Conservation (phyloP, 2,113 vertebrate genomes). For the Eurypyga helias region DNA sequence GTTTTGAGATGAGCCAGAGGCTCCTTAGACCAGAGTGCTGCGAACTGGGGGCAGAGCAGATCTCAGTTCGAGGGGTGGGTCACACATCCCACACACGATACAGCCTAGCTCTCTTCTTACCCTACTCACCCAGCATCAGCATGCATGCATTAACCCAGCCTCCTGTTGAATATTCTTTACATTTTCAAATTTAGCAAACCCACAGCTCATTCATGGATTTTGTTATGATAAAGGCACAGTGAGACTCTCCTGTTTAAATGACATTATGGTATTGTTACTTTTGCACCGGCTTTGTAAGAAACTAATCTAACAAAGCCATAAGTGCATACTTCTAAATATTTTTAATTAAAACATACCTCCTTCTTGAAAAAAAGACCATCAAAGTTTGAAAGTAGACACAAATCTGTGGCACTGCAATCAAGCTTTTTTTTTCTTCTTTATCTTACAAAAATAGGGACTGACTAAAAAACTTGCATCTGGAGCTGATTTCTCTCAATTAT, state of each 20-base stretch:
- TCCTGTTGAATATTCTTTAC: neutral
- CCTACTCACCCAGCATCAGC: neutral
- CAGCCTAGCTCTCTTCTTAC: neutral
- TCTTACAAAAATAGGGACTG: neutral
- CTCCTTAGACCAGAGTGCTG: neutral
- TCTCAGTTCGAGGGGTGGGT: neutral
- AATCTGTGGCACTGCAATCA: neutral
- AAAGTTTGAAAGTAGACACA: neutral
- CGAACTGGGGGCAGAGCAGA: neutral
- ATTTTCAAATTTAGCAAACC: neutral
- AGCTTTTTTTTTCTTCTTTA: fast-evolving
- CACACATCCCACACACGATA: too few relatives aligned
- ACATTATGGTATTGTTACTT: neutral
- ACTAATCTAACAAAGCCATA: neutral
- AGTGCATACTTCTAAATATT: neutral
- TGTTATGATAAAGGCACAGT: neutral
- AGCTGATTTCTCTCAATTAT: neutral
- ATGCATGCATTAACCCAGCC: neutral
- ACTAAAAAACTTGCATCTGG: neutral
- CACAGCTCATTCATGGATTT: neutral
- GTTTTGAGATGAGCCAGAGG: neutral
- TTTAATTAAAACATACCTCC: neutral
- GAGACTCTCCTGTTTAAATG: neutral
- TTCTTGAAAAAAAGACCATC: neutral
- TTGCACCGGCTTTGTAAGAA: neutral